These are phyloP conservation scores for Tipula helvola DNA, from an alignment of 2,888 invertebrate species.

Conservation along the genomic window DNA sequence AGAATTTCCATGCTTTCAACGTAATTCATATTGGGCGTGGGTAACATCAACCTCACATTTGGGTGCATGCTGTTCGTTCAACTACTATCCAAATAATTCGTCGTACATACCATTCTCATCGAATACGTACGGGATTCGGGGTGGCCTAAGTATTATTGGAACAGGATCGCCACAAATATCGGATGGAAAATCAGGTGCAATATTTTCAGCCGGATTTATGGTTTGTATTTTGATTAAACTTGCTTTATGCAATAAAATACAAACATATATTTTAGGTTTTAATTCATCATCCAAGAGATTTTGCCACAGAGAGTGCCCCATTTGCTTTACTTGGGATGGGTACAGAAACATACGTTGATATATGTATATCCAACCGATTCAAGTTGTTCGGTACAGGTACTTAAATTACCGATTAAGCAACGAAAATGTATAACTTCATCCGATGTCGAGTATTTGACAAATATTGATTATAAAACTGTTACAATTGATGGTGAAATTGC, in stretches of 20 bases:
- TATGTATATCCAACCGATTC: conserved; percentile 31
- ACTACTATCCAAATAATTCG: conserved; percentile 31
- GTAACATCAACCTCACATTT: conserved; percentile 29
- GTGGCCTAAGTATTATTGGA: conserved; percentile 30
- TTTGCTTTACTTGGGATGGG: conserved; percentile 29
- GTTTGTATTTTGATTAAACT: conserved; percentile 15
- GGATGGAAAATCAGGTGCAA: conserved; percentile 28
- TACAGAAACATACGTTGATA: conserved; percentile 32
- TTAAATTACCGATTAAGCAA: conserved; percentile 28
- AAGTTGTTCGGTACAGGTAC: conserved; percentile 28
- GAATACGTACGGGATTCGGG: conserved; percentile 31
- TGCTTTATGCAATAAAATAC: background rate
- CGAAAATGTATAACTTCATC: conserved; percentile 30
- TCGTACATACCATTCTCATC: conserved; percentile 30
- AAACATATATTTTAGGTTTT: conserved; percentile 13
- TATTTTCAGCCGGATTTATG: conserved; percentile 30
- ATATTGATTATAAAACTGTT: background rate
- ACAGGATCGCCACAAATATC: conserved; percentile 15
- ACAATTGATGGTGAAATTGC: conserved; percentile 21
- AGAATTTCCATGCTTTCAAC: conserved; percentile 29
- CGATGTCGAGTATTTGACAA: conserved; percentile 19
- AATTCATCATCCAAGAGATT: conserved; percentile 34
- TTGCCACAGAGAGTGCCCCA: conserved; percentile 29
- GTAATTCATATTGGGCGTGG: conserved; percentile 28
- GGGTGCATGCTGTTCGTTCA: conserved; percentile 34